Percentiles rank a stretch among this genome's conserved stretches.
These are phyloP conservation scores for Macrotus californicus DNA, from an alignment of 2,113 vertebrate species.

Conservation along the genomic window DNA sequence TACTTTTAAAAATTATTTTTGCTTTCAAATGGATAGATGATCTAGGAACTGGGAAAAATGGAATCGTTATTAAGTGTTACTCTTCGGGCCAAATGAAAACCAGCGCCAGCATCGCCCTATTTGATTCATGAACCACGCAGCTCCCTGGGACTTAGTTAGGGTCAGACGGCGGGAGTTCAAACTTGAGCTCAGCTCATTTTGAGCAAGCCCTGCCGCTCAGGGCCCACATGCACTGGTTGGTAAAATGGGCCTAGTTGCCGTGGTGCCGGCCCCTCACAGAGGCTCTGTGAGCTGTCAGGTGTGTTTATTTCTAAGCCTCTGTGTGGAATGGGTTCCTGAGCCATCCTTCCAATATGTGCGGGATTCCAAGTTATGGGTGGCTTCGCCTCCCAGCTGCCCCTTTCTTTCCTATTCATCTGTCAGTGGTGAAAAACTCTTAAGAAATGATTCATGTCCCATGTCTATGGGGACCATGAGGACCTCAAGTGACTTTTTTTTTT, in stretches of 20 bases:
- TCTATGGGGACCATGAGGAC: background rate
- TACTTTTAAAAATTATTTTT: background rate
- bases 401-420: conserved; percentile 29
- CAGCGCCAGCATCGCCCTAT: background rate
- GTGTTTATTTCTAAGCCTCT: background rate
- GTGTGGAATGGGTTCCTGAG: background rate
- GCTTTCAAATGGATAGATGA: background rate
- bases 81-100: background rate
- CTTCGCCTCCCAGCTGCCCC: background rate
- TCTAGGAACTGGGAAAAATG: background rate
- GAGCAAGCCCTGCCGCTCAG: background rate
- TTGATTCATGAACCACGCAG: background rate
- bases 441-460: background rate
- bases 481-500: background rate
- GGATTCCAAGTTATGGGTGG: background rate
- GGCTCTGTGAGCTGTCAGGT: rapidly evolving
- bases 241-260: background rate
- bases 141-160: background rate
- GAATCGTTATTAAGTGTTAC: background rate
- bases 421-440: background rate
- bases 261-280: background rate
- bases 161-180: background rate
- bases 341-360: background rate
- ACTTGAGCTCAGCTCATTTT: background rate
- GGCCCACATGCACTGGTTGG: background rate